Evolutionary conservation across 2,888 invertebrate genomes (phyloP).

Genomic region (Cheilosia urbana): DNA sequence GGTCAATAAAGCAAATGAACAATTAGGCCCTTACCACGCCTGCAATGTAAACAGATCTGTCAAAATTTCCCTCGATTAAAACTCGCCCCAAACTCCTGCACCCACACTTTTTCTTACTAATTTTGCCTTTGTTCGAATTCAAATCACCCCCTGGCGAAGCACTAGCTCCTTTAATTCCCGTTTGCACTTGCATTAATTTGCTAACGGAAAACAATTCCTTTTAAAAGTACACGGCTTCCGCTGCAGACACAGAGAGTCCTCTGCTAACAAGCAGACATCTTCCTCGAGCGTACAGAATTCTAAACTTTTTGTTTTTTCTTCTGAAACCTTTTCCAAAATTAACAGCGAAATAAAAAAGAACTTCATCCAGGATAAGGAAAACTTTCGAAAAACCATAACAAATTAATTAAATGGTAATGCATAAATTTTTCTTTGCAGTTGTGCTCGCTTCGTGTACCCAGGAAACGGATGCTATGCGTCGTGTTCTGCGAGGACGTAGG

Average conservation of each 20-base stretch:
- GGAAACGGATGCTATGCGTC: conserved; percentile 91
- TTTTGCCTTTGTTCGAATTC: no score
- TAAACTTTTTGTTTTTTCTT: neutral
- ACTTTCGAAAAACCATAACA: conserved; percentile 69
- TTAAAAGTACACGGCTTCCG: no score
- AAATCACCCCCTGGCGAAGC: no score
- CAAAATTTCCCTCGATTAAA: no score
- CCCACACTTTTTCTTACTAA: no score
- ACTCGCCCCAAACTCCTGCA: no score
- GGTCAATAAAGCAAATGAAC: no score
- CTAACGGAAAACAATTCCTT: no score
- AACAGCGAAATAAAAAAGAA: conserved; percentile 8
- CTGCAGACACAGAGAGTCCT: conserved; percentile 12
- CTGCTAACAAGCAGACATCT: conserved; percentile 37
- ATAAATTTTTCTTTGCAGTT: conserved; percentile 84
- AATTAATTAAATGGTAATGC: conserved; percentile 77
- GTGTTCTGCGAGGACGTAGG: conserved; percentile 91
- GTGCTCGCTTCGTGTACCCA: conserved; percentile 88
- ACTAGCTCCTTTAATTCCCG: no score
- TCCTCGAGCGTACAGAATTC: conserved; percentile 2
- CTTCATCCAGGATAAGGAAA: conserved; percentile 38
- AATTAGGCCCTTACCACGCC: no score
- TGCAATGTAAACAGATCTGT: no score
- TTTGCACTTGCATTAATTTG: no score
- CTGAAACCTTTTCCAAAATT: neutral